phyloP scores from a whole-genome alignment of 2,113 vertebrate genomes.

The Forbesichthys agassizii region DNA sequence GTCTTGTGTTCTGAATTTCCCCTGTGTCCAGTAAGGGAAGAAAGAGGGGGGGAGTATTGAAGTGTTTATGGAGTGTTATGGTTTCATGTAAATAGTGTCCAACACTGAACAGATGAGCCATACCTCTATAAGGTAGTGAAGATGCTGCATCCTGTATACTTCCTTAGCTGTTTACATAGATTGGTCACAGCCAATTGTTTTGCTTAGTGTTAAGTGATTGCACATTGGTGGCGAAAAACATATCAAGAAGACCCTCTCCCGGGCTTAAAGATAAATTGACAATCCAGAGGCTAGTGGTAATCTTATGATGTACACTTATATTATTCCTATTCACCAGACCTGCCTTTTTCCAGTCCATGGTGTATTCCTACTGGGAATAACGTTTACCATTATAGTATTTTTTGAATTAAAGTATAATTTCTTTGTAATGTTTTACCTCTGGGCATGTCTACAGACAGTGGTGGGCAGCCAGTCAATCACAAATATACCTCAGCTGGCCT shows the following conservation, averaged over 20 bases:
- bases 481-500: conserved; percentile 16
- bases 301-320: not conserved
- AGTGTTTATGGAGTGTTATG: conserved; percentile 1
- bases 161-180: conserved; percentile 16
- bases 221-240: conserved; percentile 5
- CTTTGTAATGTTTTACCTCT: conserved; percentile 29
- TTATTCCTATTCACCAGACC: not conserved
- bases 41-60: not conserved
- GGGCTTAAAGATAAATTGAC: not conserved
- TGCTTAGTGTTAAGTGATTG: not conserved
- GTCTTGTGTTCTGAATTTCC: not conserved
- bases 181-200: conserved; percentile 9
- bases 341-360: not conserved
- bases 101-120: conserved; percentile 14
- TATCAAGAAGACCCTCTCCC: not conserved
- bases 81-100: conserved; percentile 36
- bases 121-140: conserved; percentile 1
- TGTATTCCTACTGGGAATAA: not conserved
- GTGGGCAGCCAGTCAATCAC: conserved; percentile 31
- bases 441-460: conserved; percentile 31
- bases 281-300: not conserved
- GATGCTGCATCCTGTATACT: conserved; percentile 45
- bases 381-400: conserved; percentile 5
- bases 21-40: not conserved
- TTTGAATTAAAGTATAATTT: not conserved